Percentiles rank a stretch among this genome's conserved stretches.
These are phyloP conservation scores for Cryptocephalus moraei DNA, from an alignment of 2,888 invertebrate genomes.

Conservation along the genomic window DNA sequence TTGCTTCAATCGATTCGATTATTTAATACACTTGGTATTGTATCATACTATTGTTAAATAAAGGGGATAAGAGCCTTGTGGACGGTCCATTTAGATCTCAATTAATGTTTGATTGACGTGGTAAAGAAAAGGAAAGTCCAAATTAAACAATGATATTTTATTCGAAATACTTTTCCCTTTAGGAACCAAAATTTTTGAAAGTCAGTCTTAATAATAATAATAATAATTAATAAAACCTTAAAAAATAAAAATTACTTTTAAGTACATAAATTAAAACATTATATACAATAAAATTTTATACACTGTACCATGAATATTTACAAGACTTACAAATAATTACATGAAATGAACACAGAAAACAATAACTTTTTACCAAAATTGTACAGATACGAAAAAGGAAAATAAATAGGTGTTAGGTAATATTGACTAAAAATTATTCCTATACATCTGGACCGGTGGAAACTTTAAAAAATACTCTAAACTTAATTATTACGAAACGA, in stretches of 20 bases:
- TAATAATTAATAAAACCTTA: slow-evolving; percentile 23
- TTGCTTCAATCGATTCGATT: too few species aligned
- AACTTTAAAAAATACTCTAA: too few species aligned
- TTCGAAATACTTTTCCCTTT: slow-evolving; percentile 37
- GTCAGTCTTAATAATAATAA: slow-evolving; percentile 38
- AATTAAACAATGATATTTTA: slow-evolving; percentile 23
- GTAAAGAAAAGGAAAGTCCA: slow-evolving; percentile 1
- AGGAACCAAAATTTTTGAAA: slow-evolving; percentile 39
- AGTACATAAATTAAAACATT: slow-evolving; percentile 29
- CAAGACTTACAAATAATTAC: slow-evolving; percentile 13
- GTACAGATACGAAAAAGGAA: too few species aligned
- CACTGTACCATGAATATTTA: slow-evolving; percentile 20
- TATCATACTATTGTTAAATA: too few species aligned
- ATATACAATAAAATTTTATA: slow-evolving; percentile 30
- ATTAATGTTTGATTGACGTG: not conserved
- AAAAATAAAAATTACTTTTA: slow-evolving; percentile 27
- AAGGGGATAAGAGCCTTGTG: too few species aligned
- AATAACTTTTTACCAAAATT: slow-evolving; percentile 5
- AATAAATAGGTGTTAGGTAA: too few species aligned
- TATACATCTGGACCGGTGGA: too few species aligned
- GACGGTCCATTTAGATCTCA: too few species aligned
- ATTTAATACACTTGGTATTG: too few species aligned
- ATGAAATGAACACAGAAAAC: slow-evolving; percentile 15
- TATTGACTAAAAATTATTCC: too few species aligned
- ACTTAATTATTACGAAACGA: too few species aligned